These are phyloP conservation scores for Cheilosia soror DNA, from an alignment of 2,888 invertebrate species.

Conservation along the genomic window DNA sequence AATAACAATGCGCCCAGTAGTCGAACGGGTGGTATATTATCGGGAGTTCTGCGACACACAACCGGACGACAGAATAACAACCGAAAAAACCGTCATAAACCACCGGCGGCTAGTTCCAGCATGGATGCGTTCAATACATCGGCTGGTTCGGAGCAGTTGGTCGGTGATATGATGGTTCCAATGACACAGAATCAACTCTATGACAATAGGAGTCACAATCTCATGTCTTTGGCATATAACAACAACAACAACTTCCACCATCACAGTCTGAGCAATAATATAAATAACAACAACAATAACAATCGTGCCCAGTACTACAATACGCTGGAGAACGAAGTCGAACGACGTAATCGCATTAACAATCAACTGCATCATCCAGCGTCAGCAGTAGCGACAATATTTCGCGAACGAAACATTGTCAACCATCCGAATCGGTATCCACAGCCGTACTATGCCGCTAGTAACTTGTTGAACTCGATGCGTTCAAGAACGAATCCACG, in stretches of 20 bases:
- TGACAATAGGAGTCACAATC: constrained; percentile 80
- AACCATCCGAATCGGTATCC: constrained; percentile 80
- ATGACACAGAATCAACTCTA: constrained; percentile 80
- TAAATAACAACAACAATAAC: constrained; percentile 76
- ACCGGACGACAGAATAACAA: constrained; percentile 76
- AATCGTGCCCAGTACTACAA: constrained; percentile 80
- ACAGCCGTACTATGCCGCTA: constrained; percentile 79
- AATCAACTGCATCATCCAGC: constrained; percentile 80
- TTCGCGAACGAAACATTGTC: constrained; percentile 79
- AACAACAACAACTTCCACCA: constrained; percentile 77
- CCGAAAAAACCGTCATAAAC: constrained; percentile 72
- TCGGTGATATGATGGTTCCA: constrained; percentile 78
- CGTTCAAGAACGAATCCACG: constrained; percentile 82
- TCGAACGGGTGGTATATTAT: constrained; percentile 75
- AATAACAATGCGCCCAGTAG: constrained; percentile 75
- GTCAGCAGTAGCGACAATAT: constrained; percentile 81
- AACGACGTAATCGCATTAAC: constrained; percentile 82
- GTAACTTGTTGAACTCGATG: constrained; percentile 78
- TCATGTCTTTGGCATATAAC: constrained; percentile 80
- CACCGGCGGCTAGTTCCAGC: constrained; percentile 54
- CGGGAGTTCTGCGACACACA: constrained; percentile 77
- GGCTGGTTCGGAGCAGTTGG: constrained; percentile 74
- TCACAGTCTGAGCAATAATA: constrained; percentile 74
- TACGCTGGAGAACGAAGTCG: constrained; percentile 82
- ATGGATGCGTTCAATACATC: constrained; percentile 79